phyloP scores from a whole-genome alignment of 2,888 invertebrate species.

The Hemaris fuciformis region DNA sequence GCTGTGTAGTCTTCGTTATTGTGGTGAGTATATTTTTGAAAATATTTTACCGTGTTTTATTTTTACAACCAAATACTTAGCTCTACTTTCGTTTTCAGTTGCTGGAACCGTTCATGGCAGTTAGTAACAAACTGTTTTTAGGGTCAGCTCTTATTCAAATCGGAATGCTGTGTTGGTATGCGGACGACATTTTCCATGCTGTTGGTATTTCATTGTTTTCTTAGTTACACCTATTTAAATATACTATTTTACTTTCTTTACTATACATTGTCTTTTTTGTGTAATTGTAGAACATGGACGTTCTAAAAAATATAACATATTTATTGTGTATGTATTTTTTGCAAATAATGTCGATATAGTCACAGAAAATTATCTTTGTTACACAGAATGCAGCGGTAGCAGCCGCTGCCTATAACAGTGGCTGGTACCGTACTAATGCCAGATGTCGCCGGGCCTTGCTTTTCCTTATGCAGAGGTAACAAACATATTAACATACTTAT shows the following conservation, averaged over 20 bases:
- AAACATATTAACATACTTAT: neutral
- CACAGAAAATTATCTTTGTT: conserved; percentile 17
- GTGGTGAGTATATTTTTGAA: conserved; percentile 51
- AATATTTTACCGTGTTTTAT: conserved; percentile 2
- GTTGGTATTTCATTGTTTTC: conserved; percentile 40
- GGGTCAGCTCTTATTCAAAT: conserved; percentile 68
- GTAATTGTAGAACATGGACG: neutral
- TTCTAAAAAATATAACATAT: neutral
- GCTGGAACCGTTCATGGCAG: conserved; percentile 62
- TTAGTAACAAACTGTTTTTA: conserved; percentile 69
- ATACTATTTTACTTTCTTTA: neutral
- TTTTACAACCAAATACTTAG: neutral
- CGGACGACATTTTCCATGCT: conserved; percentile 70
- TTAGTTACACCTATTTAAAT: neutral
- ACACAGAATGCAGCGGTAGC: conserved; percentile 65
- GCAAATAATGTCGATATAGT: neutral
- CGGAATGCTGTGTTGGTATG: conserved; percentile 74
- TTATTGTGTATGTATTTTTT: conserved; percentile 9
- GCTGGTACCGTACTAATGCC: conserved; percentile 66
- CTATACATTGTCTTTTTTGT: neutral
- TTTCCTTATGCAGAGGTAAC: conserved; percentile 64
- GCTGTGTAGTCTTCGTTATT: conserved; percentile 71
- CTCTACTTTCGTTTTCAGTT: conserved; percentile 50
- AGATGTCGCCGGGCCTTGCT: conserved; percentile 60
- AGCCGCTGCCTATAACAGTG: conserved; percentile 62